Conservation (phyloP, 1,140 invertebrate species). For the Theocolax elegans region DNA sequence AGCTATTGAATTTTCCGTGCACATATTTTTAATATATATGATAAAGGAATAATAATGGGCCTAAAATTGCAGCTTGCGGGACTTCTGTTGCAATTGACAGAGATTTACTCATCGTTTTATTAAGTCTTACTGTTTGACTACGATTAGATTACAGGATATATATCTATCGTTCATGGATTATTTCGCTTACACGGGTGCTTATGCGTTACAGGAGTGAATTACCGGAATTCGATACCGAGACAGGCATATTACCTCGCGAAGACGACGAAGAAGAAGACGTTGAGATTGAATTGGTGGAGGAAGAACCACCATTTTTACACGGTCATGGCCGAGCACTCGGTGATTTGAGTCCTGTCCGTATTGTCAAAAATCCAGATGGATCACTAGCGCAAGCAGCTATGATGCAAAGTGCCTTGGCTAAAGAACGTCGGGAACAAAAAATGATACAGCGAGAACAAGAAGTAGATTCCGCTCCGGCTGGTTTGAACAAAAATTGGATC, state of each 20-base stretch:
- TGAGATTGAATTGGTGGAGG: conserved; percentile 98
- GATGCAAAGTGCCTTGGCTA: conserved; percentile 98
- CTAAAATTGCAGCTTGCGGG: too few species aligned
- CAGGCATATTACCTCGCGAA: conserved; percentile 87
- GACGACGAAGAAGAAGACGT: conserved; percentile 97
- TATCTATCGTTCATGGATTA: too few species aligned
- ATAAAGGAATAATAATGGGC: too few species aligned
- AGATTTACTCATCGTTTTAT: too few species aligned
- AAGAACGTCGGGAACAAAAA: conserved; percentile 94
- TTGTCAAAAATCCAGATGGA: conserved; percentile 99
- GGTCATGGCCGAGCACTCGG: conserved; percentile 89
- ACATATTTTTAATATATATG: too few species aligned
- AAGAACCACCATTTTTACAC: conserved; percentile 95
- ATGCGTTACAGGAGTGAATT: conserved; percentile 88
- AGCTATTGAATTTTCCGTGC: too few species aligned
- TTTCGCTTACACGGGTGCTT: too few species aligned
- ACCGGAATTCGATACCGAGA: conserved; percentile 92
- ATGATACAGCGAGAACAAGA: conserved; percentile 93
- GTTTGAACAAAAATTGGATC: conserved; percentile 93
- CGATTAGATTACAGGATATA: too few species aligned
- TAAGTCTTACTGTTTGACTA: too few species aligned
- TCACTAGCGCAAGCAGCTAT: conserved; percentile 97
- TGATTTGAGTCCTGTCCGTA: conserved; percentile 94
- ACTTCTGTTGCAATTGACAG: too few species aligned
- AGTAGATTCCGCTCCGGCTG: conserved; percentile 85